These are phyloP conservation scores for Stegostoma tigrinum DNA, from an alignment of 2,113 vertebrate species.

Conservation along the genomic window DNA sequence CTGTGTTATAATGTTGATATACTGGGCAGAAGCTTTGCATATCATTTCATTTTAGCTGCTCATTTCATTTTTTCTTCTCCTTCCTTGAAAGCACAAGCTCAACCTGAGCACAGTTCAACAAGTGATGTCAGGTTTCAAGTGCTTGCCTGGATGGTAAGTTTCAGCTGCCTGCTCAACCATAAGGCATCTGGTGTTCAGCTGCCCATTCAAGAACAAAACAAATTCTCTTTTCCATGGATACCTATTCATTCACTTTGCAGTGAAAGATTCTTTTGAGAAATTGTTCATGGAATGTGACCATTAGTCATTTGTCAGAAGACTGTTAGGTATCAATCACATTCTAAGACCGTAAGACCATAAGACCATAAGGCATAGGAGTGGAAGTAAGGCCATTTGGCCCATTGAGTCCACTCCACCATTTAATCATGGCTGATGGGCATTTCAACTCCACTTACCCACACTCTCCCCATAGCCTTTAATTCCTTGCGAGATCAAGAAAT, in stretches of 20 bases:
- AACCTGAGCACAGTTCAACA: background rate
- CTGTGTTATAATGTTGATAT: background rate
- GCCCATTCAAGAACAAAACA: background rate
- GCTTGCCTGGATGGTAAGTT: background rate
- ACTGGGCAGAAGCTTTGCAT: background rate
- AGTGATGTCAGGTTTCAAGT: background rate
- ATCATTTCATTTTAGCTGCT: background rate
- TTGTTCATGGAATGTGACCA: too few species aligned
- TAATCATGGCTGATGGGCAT: too few species aligned
- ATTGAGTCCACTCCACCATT: too few species aligned
- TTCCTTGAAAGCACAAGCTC: background rate
- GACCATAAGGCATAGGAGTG: too few species aligned
- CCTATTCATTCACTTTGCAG: background rate
- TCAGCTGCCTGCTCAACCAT: background rate
- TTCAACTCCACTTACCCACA: too few species aligned
- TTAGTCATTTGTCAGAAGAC: too few species aligned
- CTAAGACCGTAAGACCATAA: too few species aligned
- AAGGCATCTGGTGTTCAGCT: background rate
- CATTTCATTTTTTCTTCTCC: background rate
- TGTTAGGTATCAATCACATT: too few species aligned
- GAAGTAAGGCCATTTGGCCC: too few species aligned
- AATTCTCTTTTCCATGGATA: background rate
- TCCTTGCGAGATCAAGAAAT: too few species aligned
- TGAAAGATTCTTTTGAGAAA: background rate
- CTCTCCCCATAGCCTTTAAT: too few species aligned